Evolutionary conservation across 2,113 vertebrate species (phyloP).

Genomic region (Labeo catla): DNA sequence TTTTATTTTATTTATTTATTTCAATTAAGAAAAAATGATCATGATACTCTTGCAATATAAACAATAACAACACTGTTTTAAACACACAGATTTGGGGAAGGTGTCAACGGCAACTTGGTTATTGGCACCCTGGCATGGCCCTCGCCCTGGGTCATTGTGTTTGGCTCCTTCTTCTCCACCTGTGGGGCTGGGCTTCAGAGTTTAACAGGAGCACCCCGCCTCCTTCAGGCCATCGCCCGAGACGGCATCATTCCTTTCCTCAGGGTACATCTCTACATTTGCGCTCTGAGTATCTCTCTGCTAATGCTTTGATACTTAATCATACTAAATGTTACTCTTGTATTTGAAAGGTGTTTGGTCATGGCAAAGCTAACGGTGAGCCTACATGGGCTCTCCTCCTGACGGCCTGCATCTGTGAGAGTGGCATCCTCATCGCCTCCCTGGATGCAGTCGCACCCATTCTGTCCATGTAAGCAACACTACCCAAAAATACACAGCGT

Average conservation of each 20-base stretch:
- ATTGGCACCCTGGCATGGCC: constrained; percentile 96
- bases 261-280: constrained; percentile 73
- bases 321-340: not conserved
- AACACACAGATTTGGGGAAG: constrained; percentile 89
- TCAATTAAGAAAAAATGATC: not conserved
- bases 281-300: not conserved
- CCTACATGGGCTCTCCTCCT: constrained; percentile 97
- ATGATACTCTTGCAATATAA: not conserved
- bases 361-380: constrained; percentile 96
- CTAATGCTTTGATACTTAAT: not conserved
- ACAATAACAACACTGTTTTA: not conserved
- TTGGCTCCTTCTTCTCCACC: constrained; percentile 98
- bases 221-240: constrained; percentile 93
- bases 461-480: constrained; percentile 90
- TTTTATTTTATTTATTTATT: not conserved
- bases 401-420: constrained; percentile 95
- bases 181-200: constrained; percentile 96
- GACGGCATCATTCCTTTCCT: constrained; percentile 96
- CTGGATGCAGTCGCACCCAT: constrained; percentile 96
- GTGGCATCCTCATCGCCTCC: constrained; percentile 97
- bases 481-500: not conserved
- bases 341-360: constrained; percentile 88
- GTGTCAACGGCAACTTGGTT: constrained; percentile 92
- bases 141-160: constrained; percentile 95
- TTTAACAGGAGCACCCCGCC: constrained; percentile 92